These are phyloP conservation scores for Torymus auratus DNA, from an alignment of 2,888 invertebrate species.

Conservation along the genomic window DNA sequence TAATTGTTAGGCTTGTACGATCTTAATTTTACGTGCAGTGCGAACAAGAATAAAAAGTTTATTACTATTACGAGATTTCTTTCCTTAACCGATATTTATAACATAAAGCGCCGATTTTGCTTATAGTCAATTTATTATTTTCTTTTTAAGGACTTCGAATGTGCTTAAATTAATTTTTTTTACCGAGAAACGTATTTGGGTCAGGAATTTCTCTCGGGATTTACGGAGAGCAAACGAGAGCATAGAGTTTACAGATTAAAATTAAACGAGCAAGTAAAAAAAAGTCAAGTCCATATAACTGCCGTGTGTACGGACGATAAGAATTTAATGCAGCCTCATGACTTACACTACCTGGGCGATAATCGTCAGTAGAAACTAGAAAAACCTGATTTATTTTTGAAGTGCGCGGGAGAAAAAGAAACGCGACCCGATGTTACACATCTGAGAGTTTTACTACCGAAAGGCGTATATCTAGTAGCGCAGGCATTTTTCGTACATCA, in stretches of 20 bases:
- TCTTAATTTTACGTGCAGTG: too few species aligned
- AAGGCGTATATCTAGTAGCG: not conserved
- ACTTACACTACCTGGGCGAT: conserved; percentile 26
- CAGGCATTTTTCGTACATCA: too few species aligned
- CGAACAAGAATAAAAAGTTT: too few species aligned
- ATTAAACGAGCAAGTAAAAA: conserved; percentile 26
- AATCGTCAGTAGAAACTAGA: conserved; percentile 48
- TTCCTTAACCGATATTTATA: too few species aligned
- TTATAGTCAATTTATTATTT: conserved; percentile 1
- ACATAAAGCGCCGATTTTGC: too few species aligned
- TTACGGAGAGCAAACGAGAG: not conserved
- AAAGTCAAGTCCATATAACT: conserved; percentile 17
- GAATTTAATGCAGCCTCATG: conserved; percentile 32
- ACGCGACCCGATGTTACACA: conserved; percentile 3
- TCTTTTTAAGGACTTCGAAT: conserved; percentile 20
- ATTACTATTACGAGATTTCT: too few species aligned
- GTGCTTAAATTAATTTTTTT: conserved; percentile 39
- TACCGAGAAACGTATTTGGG: conserved; percentile 19
- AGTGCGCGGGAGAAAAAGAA: conserved; percentile 1
- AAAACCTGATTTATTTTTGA: conserved; percentile 50
- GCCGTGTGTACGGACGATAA: conserved; percentile 17
- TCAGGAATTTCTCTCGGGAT: conserved; percentile 28
- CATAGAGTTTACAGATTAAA: conserved; percentile 4
- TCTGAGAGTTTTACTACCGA: conserved; percentile 29
- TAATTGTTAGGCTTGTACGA: too few species aligned